phyloP scores from a whole-genome alignment of 2,797 vertebrate genomes.

The Micropoecilia bifurca region DNA sequence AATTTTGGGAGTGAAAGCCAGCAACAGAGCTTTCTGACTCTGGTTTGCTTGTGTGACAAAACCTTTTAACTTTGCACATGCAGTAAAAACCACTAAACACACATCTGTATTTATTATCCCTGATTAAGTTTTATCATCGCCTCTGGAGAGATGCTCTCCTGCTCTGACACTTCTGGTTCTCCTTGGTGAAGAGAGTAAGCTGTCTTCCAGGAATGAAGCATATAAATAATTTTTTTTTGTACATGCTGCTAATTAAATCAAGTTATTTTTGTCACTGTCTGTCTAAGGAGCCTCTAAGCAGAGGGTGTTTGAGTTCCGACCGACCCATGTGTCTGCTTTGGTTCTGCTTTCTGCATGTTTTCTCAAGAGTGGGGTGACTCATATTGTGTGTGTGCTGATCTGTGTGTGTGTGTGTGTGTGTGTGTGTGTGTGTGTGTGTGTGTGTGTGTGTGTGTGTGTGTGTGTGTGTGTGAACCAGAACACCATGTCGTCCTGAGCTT shows the following conservation, averaged over 20 bases:
- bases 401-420: slow-evolving; percentile 42
- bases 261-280: slow-evolving; percentile 34
- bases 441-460: slow-evolving; percentile 47
- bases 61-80: not conserved
- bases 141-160: slow-evolving; percentile 10
- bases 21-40: not conserved
- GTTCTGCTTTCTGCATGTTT: slow-evolving; percentile 47
- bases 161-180: slow-evolving; percentile 15
- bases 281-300: slow-evolving; percentile 36
- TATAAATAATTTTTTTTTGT: slow-evolving; percentile 29
- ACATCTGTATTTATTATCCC: slow-evolving; percentile 21
- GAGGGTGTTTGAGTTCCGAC: slow-evolving; percentile 35
- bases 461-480: slow-evolving; percentile 50
- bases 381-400: slow-evolving; percentile 45
- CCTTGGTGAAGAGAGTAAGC: slow-evolving; percentile 11
- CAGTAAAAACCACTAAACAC: slow-evolving; percentile 2
- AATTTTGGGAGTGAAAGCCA: not conserved
- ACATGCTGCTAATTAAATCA: slow-evolving; percentile 44
- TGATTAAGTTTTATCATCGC: slow-evolving; percentile 5
- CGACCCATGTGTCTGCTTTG: slow-evolving; percentile 19
- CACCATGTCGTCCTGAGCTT: slow-evolving; percentile 69
- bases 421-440: slow-evolving; percentile 44
- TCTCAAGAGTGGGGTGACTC: slow-evolving; percentile 61
- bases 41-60: not conserved
- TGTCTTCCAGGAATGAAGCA: slow-evolving; percentile 40